These are phyloP conservation scores for Tonatia bakeri DNA, from an alignment of 2,113 vertebrate species.

Conservation along the genomic window DNA sequence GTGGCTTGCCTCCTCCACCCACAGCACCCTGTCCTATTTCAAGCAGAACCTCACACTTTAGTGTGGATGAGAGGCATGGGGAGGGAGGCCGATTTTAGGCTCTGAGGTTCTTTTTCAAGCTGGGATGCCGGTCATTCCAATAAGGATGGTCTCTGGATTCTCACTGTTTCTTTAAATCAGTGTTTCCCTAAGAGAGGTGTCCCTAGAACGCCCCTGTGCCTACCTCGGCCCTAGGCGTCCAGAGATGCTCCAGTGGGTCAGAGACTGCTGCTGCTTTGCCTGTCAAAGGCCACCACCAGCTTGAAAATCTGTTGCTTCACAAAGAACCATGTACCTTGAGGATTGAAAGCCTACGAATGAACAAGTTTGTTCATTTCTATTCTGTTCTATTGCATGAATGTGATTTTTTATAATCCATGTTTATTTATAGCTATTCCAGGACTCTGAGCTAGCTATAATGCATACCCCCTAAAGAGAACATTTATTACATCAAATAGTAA, in stretches of 20 bases:
- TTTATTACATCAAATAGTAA: not conserved
- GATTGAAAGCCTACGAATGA: conserved; percentile 32
- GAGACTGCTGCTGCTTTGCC: not conserved
- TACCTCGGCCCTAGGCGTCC: not conserved
- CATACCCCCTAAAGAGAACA: not conserved
- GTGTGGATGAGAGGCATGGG: not conserved
- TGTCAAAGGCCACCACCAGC: not conserved
- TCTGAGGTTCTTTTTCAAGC: conserved; percentile 22
- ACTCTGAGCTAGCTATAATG: not conserved
- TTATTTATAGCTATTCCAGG: conserved; percentile 33
- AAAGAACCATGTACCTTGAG: not conserved
- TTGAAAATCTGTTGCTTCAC: not conserved
- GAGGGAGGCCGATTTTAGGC: not conserved
- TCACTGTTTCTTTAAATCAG: conserved; percentile 27
- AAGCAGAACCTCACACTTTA: not conserved
- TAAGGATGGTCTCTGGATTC: conserved; percentile 4
- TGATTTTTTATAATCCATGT: not conserved
- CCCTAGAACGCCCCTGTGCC: not conserved
- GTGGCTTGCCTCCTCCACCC: not conserved
- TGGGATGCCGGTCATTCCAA: not conserved
- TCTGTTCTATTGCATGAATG: conserved; percentile 5
- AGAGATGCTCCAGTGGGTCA: not conserved
- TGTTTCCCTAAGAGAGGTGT: conserved; percentile 25
- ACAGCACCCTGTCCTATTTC: not conserved
- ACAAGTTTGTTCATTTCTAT: not conserved